Conservation (phyloP, 35 echinoderm and acorn worm species). For the Diadema setosum region DNA sequence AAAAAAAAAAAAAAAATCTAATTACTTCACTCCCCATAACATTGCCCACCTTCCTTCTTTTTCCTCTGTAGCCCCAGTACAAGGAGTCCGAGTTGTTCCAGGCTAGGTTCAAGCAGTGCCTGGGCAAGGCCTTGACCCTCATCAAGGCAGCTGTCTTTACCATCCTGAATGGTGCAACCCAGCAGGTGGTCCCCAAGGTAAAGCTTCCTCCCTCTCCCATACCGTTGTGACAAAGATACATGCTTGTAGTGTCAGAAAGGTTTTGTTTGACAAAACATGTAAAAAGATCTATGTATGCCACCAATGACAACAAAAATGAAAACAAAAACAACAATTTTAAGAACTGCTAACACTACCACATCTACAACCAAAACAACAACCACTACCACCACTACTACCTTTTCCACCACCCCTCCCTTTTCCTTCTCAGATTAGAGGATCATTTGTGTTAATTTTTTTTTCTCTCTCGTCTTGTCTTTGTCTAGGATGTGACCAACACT, state of each 20-base stretch:
- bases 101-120: conserved; percentile 78
- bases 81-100: conserved; percentile 89
- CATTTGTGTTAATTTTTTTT: neutral
- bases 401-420: no score
- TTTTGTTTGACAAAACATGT: no score
- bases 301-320: no score
- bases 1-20: neutral
- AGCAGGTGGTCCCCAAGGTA: conserved; percentile 76
- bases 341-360: no score
- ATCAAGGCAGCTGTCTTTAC: conserved; percentile 78
- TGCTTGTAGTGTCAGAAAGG: no score
- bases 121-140: conserved; percentile 76
- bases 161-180: conserved; percentile 81
- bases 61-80: conserved; percentile 67
- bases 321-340: no score
- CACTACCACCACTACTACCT: no score
- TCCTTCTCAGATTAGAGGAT: neutral
- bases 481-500: conserved; percentile 48
- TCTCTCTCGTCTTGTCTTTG: neutral
- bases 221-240: no score
- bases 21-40: neutral
- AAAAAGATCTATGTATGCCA: no score
- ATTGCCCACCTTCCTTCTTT: no score
- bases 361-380: no score
- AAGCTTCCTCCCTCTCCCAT: no score